Evolutionary conservation across 2,797 vertebrate genomes (phyloP).

Genomic region (Brachyrhaphis roseni): DNA sequence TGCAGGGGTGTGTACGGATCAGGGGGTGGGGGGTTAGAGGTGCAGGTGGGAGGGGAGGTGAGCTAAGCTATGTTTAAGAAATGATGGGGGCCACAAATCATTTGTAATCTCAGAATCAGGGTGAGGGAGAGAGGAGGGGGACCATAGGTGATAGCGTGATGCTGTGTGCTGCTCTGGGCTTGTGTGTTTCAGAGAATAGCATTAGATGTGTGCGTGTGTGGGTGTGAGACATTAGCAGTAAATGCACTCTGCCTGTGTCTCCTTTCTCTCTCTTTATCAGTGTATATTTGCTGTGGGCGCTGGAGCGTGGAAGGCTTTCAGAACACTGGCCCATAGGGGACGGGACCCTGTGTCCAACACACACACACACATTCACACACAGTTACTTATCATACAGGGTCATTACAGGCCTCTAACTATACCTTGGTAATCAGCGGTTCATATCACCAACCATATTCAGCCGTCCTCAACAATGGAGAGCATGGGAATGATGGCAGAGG

Average conservation of each 20-base stretch:
- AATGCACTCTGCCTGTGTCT: slow-evolving; percentile 68
- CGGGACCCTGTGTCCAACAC: slow-evolving; percentile 65
- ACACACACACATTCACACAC: slow-evolving; percentile 44
- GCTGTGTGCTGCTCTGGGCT: slow-evolving; percentile 38
- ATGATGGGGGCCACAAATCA: slow-evolving; percentile 69
- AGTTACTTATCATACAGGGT: slow-evolving; percentile 74
- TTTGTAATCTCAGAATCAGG: slow-evolving; percentile 76
- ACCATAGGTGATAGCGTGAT: slow-evolving; percentile 37
- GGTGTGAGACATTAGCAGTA: slow-evolving; percentile 67
- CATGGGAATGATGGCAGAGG: slow-evolving; percentile 62
- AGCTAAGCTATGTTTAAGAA: slow-evolving; percentile 78
- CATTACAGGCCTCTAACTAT: slow-evolving; percentile 78
- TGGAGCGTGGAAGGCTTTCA: slow-evolving; percentile 84
- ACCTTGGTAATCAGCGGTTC: slow-evolving; percentile 67
- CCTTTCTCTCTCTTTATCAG: slow-evolving; percentile 78
- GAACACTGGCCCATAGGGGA: slow-evolving; percentile 80
- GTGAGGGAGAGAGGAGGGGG: slow-evolving; percentile 41
- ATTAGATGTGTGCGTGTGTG: slow-evolving; percentile 36
- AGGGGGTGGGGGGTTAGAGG: slow-evolving; percentile 8
- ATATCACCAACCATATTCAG: slow-evolving; percentile 70
- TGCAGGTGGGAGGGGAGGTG: slow-evolving; percentile 53
- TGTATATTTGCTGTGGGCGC: slow-evolving; percentile 82
- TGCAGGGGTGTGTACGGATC: slow-evolving; percentile 39
- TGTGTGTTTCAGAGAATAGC: slow-evolving; percentile 34
- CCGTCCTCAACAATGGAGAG: slow-evolving; percentile 54